Percentiles rank a stretch among this genome's conserved stretches.
These are phyloP conservation scores for Enteromius anoplus DNA, from an alignment of 2,797 vertebrate genomes.

Conservation along the genomic window DNA sequence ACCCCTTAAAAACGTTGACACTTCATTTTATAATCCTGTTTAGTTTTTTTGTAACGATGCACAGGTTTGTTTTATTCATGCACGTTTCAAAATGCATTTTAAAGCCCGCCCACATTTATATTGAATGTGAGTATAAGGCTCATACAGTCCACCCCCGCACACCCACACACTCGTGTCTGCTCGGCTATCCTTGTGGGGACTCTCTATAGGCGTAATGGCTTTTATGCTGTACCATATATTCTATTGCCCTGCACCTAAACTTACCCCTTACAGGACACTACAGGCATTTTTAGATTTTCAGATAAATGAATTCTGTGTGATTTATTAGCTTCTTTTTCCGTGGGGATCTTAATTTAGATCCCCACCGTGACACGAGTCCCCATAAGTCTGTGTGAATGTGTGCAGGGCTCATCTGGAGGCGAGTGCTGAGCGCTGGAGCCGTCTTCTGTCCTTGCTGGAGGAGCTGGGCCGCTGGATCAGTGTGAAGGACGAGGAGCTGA, in stretches of 20 bases:
- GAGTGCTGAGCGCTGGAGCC: slow-evolving; percentile 93
- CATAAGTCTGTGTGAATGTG: slow-evolving; percentile 2
- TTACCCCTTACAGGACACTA: not conserved
- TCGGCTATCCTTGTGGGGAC: no score
- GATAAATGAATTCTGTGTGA: no score
- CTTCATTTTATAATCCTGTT: not conserved
- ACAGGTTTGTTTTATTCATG: not conserved
- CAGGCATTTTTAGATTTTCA: no score
- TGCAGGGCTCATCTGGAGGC: slow-evolving; percentile 92
- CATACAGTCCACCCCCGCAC: not conserved
- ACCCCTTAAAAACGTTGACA: not conserved
- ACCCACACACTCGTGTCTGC: not conserved
- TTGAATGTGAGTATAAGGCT: not conserved
- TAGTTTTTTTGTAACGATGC: not conserved
- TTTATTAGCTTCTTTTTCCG: no score
- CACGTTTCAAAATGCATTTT: not conserved
- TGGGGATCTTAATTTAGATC: no score
- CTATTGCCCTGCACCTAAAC: no score
- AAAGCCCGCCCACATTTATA: not conserved
- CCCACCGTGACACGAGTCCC: no score
- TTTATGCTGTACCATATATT: no score
- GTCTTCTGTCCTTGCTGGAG: slow-evolving; percentile 88
- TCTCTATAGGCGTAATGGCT: no score
- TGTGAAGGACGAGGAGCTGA: slow-evolving; percentile 90
- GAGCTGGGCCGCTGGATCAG: slow-evolving; percentile 95